Conservation (phyloP, 2,888 invertebrate genomes). For the Hypomecis punctinalis region DNA sequence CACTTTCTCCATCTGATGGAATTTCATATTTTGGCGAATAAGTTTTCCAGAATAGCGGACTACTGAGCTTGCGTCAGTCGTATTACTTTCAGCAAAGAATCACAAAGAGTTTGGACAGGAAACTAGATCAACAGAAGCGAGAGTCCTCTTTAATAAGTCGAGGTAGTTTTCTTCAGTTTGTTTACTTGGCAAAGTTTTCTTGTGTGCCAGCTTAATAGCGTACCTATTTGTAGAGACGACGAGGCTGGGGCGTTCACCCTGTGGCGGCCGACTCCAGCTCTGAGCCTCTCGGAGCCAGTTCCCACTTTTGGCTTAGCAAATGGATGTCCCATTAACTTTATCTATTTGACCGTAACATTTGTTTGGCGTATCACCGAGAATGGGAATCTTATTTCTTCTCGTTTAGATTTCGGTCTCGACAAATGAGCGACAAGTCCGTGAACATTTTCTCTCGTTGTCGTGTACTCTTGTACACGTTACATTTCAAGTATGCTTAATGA, state of each 20-base stretch:
- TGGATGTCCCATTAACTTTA: conserved; percentile 54
- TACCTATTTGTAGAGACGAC: conserved; percentile 56
- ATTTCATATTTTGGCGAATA: conserved; percentile 48
- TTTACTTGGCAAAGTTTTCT: conserved; percentile 63
- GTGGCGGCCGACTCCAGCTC: conserved; percentile 47
- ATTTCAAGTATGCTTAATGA: conserved; percentile 1
- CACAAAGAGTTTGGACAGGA: conserved; percentile 37
- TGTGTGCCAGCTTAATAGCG: conserved; percentile 57
- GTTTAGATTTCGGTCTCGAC: conserved; percentile 16
- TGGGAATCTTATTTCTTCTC: conserved; percentile 19
- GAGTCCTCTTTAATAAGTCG: conserved; percentile 43
- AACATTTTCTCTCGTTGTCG: conserved; percentile 2
- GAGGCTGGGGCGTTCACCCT: conserved; percentile 53
- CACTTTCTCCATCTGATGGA: conserved; percentile 61
- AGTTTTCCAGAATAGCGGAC: conserved; percentile 7
- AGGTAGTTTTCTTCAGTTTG: conserved; percentile 55
- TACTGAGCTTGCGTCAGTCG: conserved; percentile 5
- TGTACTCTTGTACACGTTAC: background rate
- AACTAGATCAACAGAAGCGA: conserved; percentile 36
- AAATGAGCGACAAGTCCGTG: conserved; percentile 5
- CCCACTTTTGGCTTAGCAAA: conserved; percentile 54
- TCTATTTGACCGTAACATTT: conserved; percentile 45
- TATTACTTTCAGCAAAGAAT: conserved; percentile 19
- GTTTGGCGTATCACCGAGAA: conserved; percentile 25
- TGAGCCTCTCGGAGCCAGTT: conserved; percentile 52